Evolutionary conservation across 1,140 invertebrate genomes (phyloP).

Genomic region (Drosophila grimshawi): DNA sequence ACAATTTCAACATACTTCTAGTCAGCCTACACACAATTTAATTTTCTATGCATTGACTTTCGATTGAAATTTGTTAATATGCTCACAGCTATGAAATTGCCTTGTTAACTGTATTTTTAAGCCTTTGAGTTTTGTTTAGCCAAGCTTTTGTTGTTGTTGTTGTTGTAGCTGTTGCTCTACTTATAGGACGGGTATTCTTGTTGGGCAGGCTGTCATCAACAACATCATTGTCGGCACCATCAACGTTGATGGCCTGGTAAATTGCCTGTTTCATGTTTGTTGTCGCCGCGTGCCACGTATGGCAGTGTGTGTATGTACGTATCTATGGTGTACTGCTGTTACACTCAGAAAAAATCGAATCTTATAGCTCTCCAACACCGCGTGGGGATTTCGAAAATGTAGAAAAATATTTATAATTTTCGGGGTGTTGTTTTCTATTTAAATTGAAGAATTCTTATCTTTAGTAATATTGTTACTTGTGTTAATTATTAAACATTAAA

Average conservation of each 20-base stretch:
- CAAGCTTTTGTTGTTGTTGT: constrained; percentile 24
- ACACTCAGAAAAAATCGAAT: too few species aligned
- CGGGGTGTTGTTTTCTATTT: too few species aligned
- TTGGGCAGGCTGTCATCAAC: constrained; percentile 66
- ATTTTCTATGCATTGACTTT: not conserved
- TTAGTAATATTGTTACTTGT: too few species aligned
- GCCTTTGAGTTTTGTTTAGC: constrained; percentile 12
- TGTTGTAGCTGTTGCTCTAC: constrained; percentile 46
- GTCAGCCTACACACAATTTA: too few species aligned
- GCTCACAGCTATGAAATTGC: constrained; percentile 3
- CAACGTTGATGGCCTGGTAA: constrained; percentile 82
- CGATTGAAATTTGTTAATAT: constrained; percentile 12
- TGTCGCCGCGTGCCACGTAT: constrained; percentile 60
- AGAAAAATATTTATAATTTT: too few species aligned
- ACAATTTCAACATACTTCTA: too few species aligned
- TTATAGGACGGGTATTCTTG: constrained; percentile 63
- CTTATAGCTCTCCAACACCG: too few species aligned
- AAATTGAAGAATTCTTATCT: too few species aligned
- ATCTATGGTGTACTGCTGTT: constrained; percentile 15
- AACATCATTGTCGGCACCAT: constrained; percentile 79
- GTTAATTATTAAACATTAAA: too few species aligned
- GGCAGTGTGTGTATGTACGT: not conserved
- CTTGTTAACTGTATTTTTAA: constrained; percentile 24
- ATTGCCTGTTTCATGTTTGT: constrained; percentile 79
- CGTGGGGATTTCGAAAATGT: too few species aligned